Evolutionary conservation across 2,113 vertebrate genomes (phyloP), one percentile per base, ranked within the genome.

Genomic region (Phylloscopus trochilus): DNA sequence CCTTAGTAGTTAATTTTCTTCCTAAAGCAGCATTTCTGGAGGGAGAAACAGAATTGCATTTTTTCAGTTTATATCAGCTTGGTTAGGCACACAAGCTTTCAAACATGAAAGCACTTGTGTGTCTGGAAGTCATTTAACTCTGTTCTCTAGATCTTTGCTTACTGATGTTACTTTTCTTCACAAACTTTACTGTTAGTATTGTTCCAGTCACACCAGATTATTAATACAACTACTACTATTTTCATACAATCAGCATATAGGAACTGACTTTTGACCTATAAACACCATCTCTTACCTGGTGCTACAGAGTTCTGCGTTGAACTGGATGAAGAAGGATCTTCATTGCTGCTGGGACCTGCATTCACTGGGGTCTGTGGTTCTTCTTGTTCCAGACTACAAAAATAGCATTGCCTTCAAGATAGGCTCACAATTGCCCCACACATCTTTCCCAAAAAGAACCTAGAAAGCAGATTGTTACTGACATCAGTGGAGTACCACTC

Each of bases 281-380:
- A 83, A 83, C 4, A 39, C 3, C 6, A 46, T 53, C 33, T 79
- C 97, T 98, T 53, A 99, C 99, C 99, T 97, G 98, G 98, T 62
- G 97, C 98, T 68, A 90, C 67, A 83, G 97, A 60, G 10, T 68
- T 96, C 35, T 97, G 97, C 0, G 93, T 72, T 27, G 93, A 90
- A 51, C 89, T 84, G 17, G 98, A 94, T 0, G 97, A 95, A 8
- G 98, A 96, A 21, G 96, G 67, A 74, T 78, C 83, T 53, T 76
- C 92, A 10, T 74, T 95, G 64, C 93, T 89, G 33, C 94, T 86
- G 22, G 89, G 69, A 47, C 44, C 53, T n/a, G 93, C 78, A 76
- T 74, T 78, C 92, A 93, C 69, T 7, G 39, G 10, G 90, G 89
- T 58, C 78, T 94, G 89, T 9, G 26, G 8, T 30, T 86, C 58